Base-by-base conservation (phyloP, 2,797 vertebrate genomes). In the Argya squamiceps region DNA sequence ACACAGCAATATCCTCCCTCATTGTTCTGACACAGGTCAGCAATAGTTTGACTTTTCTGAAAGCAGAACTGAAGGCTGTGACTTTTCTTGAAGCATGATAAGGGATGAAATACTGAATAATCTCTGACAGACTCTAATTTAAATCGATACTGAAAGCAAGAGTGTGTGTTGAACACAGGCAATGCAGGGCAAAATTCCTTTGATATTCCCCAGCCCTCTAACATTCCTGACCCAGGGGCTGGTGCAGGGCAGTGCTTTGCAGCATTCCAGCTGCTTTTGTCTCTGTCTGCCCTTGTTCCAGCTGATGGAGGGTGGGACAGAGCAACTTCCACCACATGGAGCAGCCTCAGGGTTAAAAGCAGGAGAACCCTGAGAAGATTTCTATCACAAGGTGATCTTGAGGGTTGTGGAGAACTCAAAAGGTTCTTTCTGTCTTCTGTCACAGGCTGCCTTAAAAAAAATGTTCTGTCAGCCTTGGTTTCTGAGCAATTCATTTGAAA, bases 21-120 rank as follows among this genome's bases (percentile, higher is more conserved):
- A 71, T 88, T 84, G 52, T 68, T 92, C 92, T 95, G 91, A 91
- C 84, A 84, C 37, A 73, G 74, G 67, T 79, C 86, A 92, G 70
- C 50, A 79, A 52, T 82, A 92, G 84, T 79, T 11, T 60, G 70
- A 47, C 83, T 87, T 87, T 88, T 87, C 63, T 82, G 77, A 93
- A 80, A 84, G 88, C 69, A 84, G 44, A 86, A 82, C 59, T 84
- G 77, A 93, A 89, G 70, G 52, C 77, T 90, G 4, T 85, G 76
- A 64, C 80, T 95, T 74, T 67, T 88, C 78, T 63, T 87, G 73
- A 89, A 90, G 56, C 62, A 20, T 53, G 37, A 84, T 32, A 79
- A 93, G 79, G 37, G 82, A 63, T 90, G 85, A 81, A 87, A 92
- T 67, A 70, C 67, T 37, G 56, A 87, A 58, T 77, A 77, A 88